phyloP scores from a whole-genome alignment of 2,797 vertebrate species.

The Tarsius wallacei region DNA sequence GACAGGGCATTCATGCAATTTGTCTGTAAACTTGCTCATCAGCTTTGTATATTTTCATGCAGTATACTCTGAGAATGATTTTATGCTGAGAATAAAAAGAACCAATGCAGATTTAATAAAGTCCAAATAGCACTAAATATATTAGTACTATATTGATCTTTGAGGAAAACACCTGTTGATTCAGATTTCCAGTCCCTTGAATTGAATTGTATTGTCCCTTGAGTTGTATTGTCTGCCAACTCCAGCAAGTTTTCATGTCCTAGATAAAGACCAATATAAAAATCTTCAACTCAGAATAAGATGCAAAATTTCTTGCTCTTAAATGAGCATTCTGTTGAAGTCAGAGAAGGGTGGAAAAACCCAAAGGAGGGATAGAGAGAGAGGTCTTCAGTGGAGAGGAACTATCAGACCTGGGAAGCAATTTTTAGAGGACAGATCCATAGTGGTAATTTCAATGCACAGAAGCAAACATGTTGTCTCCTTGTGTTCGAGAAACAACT shows the following conservation, averaged over 20 bases:
- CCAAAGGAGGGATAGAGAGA: not conserved
- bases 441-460: not conserved
- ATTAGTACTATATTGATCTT: constrained; percentile 69
- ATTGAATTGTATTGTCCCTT: not conserved
- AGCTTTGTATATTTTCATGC: constrained; percentile 72
- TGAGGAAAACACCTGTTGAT: constrained; percentile 73
- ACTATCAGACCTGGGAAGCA: not conserved
- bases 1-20: not conserved
- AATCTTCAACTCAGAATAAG: not conserved
- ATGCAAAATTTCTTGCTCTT: not conserved
- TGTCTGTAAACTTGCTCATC: constrained; percentile 34
- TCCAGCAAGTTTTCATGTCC: not conserved
- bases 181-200: constrained; percentile 66
- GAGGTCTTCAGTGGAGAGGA: not conserved
- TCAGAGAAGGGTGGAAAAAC: not conserved
- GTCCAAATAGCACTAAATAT: constrained; percentile 68
- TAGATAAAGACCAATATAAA: constrained; percentile 16
- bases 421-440: not conserved
- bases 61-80: constrained; percentile 61
- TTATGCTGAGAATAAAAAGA: constrained; percentile 74
- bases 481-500: not conserved
- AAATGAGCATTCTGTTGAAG: constrained; percentile 28
- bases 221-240: not conserved
- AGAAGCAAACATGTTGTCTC: not conserved
- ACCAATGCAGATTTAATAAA: constrained; percentile 83